A percentile compares a stretch with the other conserved stretches of the same genome.
Conservation (phyloP, 1,140 invertebrate genomes). For the Eumeta japonica region DNA sequence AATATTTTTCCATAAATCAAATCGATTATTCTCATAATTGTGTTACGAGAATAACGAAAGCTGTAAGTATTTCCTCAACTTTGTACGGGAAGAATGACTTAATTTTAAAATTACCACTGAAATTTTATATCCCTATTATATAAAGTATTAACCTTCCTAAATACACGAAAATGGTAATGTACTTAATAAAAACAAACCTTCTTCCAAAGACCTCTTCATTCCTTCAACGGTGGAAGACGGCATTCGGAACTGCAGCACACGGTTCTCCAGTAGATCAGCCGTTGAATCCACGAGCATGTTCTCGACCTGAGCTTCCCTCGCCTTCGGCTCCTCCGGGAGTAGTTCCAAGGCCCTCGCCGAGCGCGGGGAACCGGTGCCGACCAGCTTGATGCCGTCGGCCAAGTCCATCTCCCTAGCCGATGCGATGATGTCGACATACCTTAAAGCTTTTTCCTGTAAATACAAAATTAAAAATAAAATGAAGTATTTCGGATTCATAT, state of each 20-base stretch:
- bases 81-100: too few species aligned
- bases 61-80: too few species aligned
- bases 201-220: conserved; percentile 66
- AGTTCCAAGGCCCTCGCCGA: conserved; percentile 55
- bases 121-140: too few species aligned
- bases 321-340: conserved; percentile 67
- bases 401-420: conserved; percentile 55
- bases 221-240: conserved; percentile 68
- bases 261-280: conserved; percentile 72
- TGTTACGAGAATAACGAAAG: too few species aligned
- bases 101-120: too few species aligned
- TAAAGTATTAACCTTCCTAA: too few species aligned
- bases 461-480: too few species aligned
- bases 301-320: conserved; percentile 74
- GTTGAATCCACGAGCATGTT: conserved; percentile 72
- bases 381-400: conserved; percentile 68
- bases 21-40: too few species aligned
- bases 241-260: conserved; percentile 75
- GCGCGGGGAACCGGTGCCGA: conserved; percentile 62
- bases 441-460: conserved; percentile 50
- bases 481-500: too few species aligned
- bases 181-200: too few species aligned
- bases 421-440: conserved; percentile 36
- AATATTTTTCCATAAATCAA: too few species aligned
- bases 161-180: too few species aligned